A percentile compares a stretch with the other conserved stretches of the same genome.
Conservation (phyloP, 2,797 vertebrate species). For the Siniperca obscura region DNA sequence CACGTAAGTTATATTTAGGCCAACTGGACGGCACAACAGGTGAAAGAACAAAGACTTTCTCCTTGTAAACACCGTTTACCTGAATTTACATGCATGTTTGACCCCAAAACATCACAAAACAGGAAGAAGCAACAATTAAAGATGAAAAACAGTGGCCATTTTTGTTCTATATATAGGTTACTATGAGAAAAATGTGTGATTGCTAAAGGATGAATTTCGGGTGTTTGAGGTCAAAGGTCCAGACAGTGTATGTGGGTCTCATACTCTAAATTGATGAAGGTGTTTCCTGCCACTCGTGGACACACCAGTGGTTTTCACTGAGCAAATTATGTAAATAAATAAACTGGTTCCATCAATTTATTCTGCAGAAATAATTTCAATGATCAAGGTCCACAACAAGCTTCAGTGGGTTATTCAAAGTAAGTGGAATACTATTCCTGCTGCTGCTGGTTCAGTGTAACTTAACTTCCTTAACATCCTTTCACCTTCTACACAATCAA, state of each 20-base stretch:
- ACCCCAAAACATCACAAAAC: neutral
- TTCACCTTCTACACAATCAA: no score
- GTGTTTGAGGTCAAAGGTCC: neutral
- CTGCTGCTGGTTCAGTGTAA: neutral
- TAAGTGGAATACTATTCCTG: neutral
- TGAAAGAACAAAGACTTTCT: neutral
- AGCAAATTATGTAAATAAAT: neutral
- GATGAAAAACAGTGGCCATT: neutral
- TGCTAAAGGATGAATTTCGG: neutral
- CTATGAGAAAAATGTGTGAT: neutral
- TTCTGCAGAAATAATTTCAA: neutral
- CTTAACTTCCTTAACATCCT: neutral
- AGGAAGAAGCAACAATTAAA: neutral
- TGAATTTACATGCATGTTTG: neutral
- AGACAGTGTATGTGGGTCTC: neutral
- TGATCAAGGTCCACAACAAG: neutral
- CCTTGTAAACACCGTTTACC: neutral
- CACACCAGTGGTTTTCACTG: conserved; percentile 72
- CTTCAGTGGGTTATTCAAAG: neutral
- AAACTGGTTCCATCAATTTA: neutral
- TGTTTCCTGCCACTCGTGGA: conserved; percentile 81
- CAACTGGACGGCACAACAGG: neutral
- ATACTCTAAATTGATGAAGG: conserved; percentile 69
- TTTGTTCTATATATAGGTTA: no score
- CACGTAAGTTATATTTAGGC: neutral